Conservation (phyloP, 2,888 invertebrate species). For the Netelia fuscicornis region DNA sequence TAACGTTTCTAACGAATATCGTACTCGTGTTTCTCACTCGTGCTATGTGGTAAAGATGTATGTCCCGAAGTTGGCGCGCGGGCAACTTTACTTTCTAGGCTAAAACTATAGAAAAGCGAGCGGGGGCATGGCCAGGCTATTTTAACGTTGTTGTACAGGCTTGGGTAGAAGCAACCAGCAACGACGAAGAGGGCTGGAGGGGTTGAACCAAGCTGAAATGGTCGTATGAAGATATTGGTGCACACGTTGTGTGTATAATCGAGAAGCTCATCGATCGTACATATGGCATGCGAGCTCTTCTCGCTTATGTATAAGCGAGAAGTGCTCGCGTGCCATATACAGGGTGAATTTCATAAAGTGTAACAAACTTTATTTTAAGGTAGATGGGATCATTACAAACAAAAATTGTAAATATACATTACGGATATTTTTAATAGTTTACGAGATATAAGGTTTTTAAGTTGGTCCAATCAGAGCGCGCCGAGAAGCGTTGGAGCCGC, state of each 20-base stretch:
- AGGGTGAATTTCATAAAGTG: too few species aligned
- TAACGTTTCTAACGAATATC: not conserved
- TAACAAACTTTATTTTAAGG: too few species aligned
- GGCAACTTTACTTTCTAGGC: conserved; percentile 49
- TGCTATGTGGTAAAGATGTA: conserved; percentile 6
- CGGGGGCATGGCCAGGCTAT: conserved; percentile 39
- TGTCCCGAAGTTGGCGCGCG: conserved; percentile 21
- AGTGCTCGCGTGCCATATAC: too few species aligned
- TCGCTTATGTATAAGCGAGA: not conserved
- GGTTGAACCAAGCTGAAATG: not conserved
- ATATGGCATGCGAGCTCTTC: conserved; percentile 56
- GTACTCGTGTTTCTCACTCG: conserved; percentile 10
- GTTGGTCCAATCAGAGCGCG: too few species aligned
- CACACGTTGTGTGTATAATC: conserved; percentile 24
- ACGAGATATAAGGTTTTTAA: too few species aligned
- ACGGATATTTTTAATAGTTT: too few species aligned
- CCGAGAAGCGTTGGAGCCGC: too few species aligned
- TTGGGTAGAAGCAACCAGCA: not conserved
- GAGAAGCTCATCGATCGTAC: conserved; percentile 56
- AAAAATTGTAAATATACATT: too few species aligned
- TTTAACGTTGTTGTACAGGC: conserved; percentile 26
- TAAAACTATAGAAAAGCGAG: conserved; percentile 39
- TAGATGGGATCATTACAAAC: too few species aligned
- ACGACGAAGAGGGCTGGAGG: not conserved
- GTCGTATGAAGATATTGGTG: conserved; percentile 59